Evolutionary conservation across 2,888 invertebrate genomes (phyloP), one percentile per base, ranked within the genome.

Genomic region (Polia nebulosa): DNA sequence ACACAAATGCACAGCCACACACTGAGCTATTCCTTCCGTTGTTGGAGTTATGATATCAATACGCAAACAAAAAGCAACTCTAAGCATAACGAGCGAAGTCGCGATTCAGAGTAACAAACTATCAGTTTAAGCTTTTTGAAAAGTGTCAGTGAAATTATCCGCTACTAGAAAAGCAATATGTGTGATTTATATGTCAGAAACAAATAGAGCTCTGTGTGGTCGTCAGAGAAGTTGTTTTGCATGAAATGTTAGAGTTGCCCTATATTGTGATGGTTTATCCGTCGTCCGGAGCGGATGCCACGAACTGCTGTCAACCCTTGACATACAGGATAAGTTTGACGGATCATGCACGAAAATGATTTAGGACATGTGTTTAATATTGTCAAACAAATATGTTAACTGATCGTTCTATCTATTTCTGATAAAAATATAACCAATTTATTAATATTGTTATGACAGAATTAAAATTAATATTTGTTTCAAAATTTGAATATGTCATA

Each of bases 1-100:
- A 95, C 95, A 94, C 93, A 93, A 95, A 94, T 92, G 94, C 92
- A 93, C 90, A 94, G 93, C 94, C 94, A 93, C 95, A 94, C 94
- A 93, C 93, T 92, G 92, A 94, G 94, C 94, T 91, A 88, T 92
- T 94, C 93, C 95, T 95, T 95, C 95, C 95, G 94, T 91, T 90
- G 85, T 88, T 83, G 72, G 87, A 90, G 87, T 90, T 91, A 89
- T 85, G 86, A 87, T 86, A 78, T 79, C 34, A 49, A 15, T 41
- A 45, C 32, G 17, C 72, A 80, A 77, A 79, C 79, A 41, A 87
- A 88, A 87, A 62, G 53, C 71, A 70, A 76, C 88, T 82, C 77
- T 90, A 89, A 47, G 1, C 0, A 0, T 36, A 52, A 2, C 0
- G 3, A 0, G 3, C 59, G 85, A 69, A 81, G 86, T 76, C 70